A percentile compares a stretch with the other conserved stretches of the same genome.
phyloP scores from a whole-genome alignment of 2,113 vertebrate species.

The Zosterops borbonicus region DNA sequence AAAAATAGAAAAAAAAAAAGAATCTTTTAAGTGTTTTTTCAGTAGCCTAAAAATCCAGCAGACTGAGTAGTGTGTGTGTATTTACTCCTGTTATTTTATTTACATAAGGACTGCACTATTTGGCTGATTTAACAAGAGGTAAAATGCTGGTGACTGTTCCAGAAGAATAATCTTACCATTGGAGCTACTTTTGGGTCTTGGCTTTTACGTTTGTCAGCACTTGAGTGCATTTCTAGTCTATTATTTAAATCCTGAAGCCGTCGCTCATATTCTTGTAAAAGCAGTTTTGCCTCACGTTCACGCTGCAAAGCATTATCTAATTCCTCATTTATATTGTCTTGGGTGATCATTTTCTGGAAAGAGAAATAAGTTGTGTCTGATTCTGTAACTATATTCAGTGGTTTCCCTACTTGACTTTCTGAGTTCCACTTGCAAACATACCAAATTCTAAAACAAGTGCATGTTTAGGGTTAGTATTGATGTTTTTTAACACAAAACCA shows the following conservation, averaged over 20 bases:
- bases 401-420: slow-evolving; percentile 1
- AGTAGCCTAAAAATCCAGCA: not conserved
- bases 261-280: slow-evolving; percentile 80
- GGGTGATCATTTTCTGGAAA: slow-evolving; percentile 76
- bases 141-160: not conserved
- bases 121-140: not conserved
- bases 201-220: slow-evolving; percentile 71
- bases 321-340: slow-evolving; percentile 76
- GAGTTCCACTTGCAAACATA: not conserved
- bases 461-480: not conserved
- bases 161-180: slow-evolving; percentile 66
- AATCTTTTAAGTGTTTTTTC: not conserved
- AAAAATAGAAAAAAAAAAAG: not conserved
- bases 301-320: slow-evolving; percentile 81
- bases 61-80: not conserved
- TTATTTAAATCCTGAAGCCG: slow-evolving; percentile 77
- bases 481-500: not conserved
- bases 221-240: slow-evolving; percentile 68
- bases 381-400: not conserved
- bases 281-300: slow-evolving; percentile 81
- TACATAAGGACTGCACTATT: not conserved
- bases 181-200: slow-evolving; percentile 70
- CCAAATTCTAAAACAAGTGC: not conserved
- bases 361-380: slow-evolving; percentile 8
- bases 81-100: not conserved